Evolutionary conservation across 2,797 vertebrate genomes (phyloP), one percentile per base, ranked within the genome.

Genomic region (Potorous gilbertii): DNA sequence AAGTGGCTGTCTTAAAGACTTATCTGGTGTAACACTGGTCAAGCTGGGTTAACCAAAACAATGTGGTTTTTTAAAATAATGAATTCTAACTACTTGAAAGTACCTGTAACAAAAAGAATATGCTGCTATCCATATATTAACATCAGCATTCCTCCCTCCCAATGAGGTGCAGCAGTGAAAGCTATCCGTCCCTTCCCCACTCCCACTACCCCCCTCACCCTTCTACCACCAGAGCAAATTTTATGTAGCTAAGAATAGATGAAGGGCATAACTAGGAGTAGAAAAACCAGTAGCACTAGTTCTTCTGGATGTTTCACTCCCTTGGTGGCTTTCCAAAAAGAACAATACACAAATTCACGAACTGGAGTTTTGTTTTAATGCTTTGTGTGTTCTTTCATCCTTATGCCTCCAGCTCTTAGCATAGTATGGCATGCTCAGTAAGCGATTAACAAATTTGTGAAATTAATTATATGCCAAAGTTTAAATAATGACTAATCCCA

Each of bases 401-500:
- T 87, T 27, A 46, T 50, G 8, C 21, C 31, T 28, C n/a, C 13
- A 50, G 40, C 24, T 87, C 74, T 87, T 50, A 46, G 18, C 18
- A 46, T 81, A 40, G n/a, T 81, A 40, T 81, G 24, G 9, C 34
- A 18, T 74, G 0, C 34, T 74, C 5, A 74, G n/a, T 0, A 74
- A 18, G 34, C 40, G 18, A 40, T 40, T 40, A 40, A n/a, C 34
- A 74, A 21, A 74, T 18, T 66, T 66, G 34, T 16, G 59, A 66
- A 34, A 16, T 18, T 34, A n/a, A 74, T 59, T 59, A 31, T 29
- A 59, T 74, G 34, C 16, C 34, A 40, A 81, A 81, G 18, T 81
- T 81, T 40, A 81, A 40, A 54, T 92, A 81, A 89, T 94, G 29
- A 8, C 81, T 66, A 89, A 94, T 91, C 34, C n/a, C 24, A 74